These are phyloP conservation scores for Triplophysa rosa DNA, from an alignment of 2,113 vertebrate genomes.

Conservation along the genomic window DNA sequence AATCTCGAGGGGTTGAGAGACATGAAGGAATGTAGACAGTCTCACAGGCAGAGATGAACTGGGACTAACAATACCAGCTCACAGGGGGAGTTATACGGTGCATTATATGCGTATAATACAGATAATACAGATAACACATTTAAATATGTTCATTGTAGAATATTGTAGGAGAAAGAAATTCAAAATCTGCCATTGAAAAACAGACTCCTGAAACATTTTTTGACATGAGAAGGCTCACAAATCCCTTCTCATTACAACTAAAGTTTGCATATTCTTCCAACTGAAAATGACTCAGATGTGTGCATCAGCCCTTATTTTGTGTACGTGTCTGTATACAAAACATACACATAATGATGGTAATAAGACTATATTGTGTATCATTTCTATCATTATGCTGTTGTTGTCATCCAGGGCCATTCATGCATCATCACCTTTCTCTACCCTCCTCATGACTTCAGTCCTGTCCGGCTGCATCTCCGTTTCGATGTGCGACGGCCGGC, in stretches of 20 bases:
- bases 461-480: slow-evolving; percentile 50
- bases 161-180: no score
- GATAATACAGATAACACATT: no score
- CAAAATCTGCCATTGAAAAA: no score
- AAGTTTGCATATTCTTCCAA: not conserved
- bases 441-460: slow-evolving; percentile 3
- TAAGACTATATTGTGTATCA: slow-evolving; percentile 39
- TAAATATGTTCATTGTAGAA: no score
- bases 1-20: slow-evolving; percentile 52
- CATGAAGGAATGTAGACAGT: slow-evolving; percentile 9
- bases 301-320: slow-evolving; percentile 49
- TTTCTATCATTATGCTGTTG: slow-evolving; percentile 68
- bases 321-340: slow-evolving; percentile 26
- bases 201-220: no score
- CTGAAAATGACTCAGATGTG: not conserved
- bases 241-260: not conserved
- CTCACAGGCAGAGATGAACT: not conserved
- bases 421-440: slow-evolving; percentile 63
- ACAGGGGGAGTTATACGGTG: not conserved
- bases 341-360: slow-evolving; percentile 30
- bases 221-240: not conserved
- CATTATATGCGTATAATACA: no score
- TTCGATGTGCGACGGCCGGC: slow-evolving; percentile 10
- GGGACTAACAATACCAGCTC: not conserved
- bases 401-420: slow-evolving; percentile 62